Evolutionary conservation across 2,888 invertebrate species (phyloP).

Genomic region (Gryllus longicercus): DNA sequence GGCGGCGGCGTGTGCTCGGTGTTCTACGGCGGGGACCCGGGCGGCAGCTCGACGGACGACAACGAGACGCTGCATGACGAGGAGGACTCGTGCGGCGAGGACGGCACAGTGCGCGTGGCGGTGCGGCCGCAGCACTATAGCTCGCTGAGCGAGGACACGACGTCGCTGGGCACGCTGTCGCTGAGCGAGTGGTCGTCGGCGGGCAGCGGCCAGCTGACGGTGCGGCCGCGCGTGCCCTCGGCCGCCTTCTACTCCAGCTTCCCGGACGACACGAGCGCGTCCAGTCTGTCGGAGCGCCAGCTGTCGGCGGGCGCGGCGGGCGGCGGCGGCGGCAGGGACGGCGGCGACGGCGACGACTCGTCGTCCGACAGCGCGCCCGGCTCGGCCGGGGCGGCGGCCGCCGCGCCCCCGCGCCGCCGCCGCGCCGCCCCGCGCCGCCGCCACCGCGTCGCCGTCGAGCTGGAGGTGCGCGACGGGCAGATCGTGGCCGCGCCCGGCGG

Average conservation of each 20-base stretch:
- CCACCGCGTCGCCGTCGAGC: slow-evolving; percentile 47
- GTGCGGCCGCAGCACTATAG: slow-evolving; percentile 63
- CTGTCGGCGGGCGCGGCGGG: neutral
- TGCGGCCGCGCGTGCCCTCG: neutral
- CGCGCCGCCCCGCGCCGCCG: slow-evolving; percentile 45
- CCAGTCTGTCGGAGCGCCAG: neutral
- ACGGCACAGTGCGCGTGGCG: slow-evolving; percentile 77
- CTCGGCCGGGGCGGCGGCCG: slow-evolving; percentile 45
- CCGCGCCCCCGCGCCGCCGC: slow-evolving; percentile 45
- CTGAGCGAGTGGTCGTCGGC: slow-evolving; percentile 39
- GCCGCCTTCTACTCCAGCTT: neutral
- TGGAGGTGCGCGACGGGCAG: slow-evolving; percentile 48
- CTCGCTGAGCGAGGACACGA: slow-evolving; percentile 79
- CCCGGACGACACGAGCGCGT: slow-evolving; percentile 17
- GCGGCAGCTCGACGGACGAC: slow-evolving; percentile 61
- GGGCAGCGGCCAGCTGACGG: slow-evolving; percentile 23
- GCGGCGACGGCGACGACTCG: slow-evolving; percentile 47
- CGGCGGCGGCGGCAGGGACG: slow-evolving; percentile 38
- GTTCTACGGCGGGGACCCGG: neutral
- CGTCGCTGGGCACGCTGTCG: slow-evolving; percentile 37
- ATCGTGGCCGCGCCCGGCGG: slow-evolving; percentile 40
- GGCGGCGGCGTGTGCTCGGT: slow-evolving; percentile 5
- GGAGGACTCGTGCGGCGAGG: slow-evolving; percentile 60
- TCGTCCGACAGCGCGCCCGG: slow-evolving; percentile 49
- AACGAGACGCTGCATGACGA: slow-evolving; percentile 68